Conservation (phyloP, 1,140 invertebrate species). For the Drosophila cardini region DNA sequence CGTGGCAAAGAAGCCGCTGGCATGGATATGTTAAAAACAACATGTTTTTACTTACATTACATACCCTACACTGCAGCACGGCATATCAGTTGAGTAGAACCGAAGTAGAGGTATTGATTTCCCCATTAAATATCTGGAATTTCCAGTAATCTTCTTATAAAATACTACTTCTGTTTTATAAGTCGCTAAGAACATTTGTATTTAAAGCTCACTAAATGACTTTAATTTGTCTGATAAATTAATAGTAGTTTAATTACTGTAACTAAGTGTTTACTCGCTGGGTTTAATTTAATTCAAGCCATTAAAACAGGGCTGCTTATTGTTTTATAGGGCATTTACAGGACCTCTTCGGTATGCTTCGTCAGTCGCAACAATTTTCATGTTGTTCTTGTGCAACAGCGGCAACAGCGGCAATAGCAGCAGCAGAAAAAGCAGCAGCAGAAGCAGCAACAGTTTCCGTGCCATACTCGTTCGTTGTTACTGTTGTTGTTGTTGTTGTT, state of each 20-base stretch:
- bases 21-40: conserved; percentile 72
- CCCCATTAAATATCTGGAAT: too few relatives aligned
- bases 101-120: too few relatives aligned
- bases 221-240: too few relatives aligned
- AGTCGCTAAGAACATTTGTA: too few relatives aligned
- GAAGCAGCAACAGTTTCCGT: conserved; percentile 59
- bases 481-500: conserved; percentile 33
- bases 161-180: too few relatives aligned
- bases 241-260: too few relatives aligned
- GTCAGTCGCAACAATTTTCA: conserved; percentile 35
- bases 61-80: conserved; percentile 20
- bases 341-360: conserved; percentile 13
- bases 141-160: too few relatives aligned
- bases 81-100: conserved; percentile 29
- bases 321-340: conserved; percentile 15
- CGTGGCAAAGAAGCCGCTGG: conserved; percentile 13
- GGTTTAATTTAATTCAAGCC: too few relatives aligned
- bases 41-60: conserved; percentile 52
- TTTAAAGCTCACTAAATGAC: too few relatives aligned
- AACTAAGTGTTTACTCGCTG: too few relatives aligned
- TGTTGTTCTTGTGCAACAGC: conserved; percentile 52
- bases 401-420: conserved; percentile 22
- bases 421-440: conserved; percentile 25
- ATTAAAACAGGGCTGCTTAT: neutral
- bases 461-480: conserved; percentile 38